Evolutionary conservation across 1,140 invertebrate species (phyloP).

Genomic region (Gonatopus flavifemur): DNA sequence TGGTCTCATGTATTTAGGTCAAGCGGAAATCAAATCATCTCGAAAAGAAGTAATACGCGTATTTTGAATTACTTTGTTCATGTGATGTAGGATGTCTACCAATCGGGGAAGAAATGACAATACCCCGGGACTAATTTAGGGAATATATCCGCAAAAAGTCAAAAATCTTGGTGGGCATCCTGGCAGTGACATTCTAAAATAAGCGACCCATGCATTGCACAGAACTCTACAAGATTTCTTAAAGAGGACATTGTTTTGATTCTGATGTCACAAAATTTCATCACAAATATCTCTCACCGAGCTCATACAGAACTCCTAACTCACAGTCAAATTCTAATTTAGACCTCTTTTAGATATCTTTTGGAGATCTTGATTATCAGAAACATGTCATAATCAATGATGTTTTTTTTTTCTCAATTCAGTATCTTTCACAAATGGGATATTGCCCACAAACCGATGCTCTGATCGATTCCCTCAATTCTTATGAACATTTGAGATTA

Average conservation of each 20-base stretch:
- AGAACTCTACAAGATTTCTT: too few relatives aligned
- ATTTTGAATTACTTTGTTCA: background rate
- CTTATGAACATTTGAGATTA: slow-evolving; percentile 68
- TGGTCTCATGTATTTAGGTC: slow-evolving; percentile 61
- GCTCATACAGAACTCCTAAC: too few relatives aligned
- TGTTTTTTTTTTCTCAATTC: background rate
- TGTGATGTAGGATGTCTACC: background rate
- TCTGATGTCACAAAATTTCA: too few relatives aligned
- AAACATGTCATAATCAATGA: background rate
- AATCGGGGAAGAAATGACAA: too few relatives aligned
- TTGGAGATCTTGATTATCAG: background rate
- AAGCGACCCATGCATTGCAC: too few relatives aligned
- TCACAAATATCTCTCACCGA: too few relatives aligned
- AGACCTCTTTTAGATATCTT: background rate
- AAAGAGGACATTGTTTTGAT: too few relatives aligned
- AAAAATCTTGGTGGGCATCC: background rate
- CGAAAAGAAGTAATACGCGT: slow-evolving; percentile 54
- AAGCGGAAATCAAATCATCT: slow-evolving; percentile 49
- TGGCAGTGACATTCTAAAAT: too few relatives aligned
- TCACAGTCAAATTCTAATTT: background rate
- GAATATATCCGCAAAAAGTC: too few relatives aligned
- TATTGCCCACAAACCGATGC: slow-evolving; percentile 77
- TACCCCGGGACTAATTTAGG: background rate
- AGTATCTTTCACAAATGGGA: slow-evolving; percentile 63
- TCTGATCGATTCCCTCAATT: slow-evolving; percentile 69